phyloP scores from a whole-genome alignment of 2,888 invertebrate species.

The Apamea anceps region DNA sequence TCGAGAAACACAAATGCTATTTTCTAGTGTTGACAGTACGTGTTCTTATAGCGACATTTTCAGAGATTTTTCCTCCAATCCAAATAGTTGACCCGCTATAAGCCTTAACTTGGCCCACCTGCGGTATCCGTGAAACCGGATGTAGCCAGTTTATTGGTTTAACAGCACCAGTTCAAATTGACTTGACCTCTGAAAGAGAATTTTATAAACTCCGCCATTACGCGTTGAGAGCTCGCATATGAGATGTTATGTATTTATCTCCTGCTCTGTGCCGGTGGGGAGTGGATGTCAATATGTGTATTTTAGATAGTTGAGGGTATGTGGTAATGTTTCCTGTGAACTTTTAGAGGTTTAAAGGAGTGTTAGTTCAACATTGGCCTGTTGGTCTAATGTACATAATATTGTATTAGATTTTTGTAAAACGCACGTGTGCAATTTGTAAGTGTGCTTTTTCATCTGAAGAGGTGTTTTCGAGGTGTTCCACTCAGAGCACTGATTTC shows the following conservation, averaged over 20 bases:
- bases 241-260: slow-evolving; percentile 31
- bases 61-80: neutral
- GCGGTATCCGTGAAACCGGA: slow-evolving; percentile 67
- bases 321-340: neutral
- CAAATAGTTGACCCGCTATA: slow-evolving; percentile 15
- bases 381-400: no score
- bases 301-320: neutral
- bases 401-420: neutral
- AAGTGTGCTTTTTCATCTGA: neutral
- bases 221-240: slow-evolving; percentile 42
- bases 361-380: neutral
- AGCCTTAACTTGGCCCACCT: neutral
- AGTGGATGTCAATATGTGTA: neutral
- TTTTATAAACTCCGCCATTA: slow-evolving; percentile 68
- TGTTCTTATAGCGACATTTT: neutral
- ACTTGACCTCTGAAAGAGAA: slow-evolving; percentile 74
- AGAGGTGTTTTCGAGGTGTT: no score
- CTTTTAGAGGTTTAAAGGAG: neutral
- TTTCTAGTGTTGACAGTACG: neutral
- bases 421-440: neutral
- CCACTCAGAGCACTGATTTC: no score
- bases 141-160: slow-evolving; percentile 77
- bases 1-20: neutral
- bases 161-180: slow-evolving; percentile 73
- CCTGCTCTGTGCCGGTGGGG: neutral